Evolutionary conservation across 2,797 vertebrate species (phyloP), one percentile per base, ranked within the genome.

Genomic region (Hippocampus kuda): DNA sequence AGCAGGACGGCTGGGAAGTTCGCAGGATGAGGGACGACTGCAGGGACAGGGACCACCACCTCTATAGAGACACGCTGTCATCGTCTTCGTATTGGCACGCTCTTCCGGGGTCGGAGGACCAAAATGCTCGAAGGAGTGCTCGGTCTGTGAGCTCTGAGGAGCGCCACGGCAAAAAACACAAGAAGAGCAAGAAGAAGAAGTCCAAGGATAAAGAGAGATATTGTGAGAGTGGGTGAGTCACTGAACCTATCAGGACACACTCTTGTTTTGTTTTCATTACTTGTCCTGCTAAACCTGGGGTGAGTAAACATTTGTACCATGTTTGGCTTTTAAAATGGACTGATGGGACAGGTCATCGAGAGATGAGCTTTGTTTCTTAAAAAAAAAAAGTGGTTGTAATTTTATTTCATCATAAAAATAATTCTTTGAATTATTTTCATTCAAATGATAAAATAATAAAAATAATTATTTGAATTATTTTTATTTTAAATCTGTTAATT

Each of bases 111-210:
- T n/a, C 71, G 69, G 77, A 87, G 5, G 84, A 85, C 0, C 0
- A 66, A 0, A 90, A 76, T 70, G 61, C 89, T 46, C 91, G 75
- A 78, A 91, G 85, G 73, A 72, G 80, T 20, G 1, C 75, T 63
- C 49, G 6, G 44, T n/a, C 26, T 6, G n/a, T 79, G 70, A 69
- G 82, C 53, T 69, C 75, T 0, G 91, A 90, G 26, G 88, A 89
- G 42, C 84, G 79, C 38, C 86, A 74, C 76, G 83, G 42, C 1
- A 94, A 91, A 79, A 97, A 94, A 88, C 90, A 90, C 75, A 97
- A 95, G 77, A 98, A 94, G 72, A 92, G 91, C 62, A 98, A 96
- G 90, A 97, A 94, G 83, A 95, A 95, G 83, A 95, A 92, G 82
- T 92, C 91, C 53, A 96, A 94, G 88, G 94, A 95, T 73, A 95